phyloP scores from a whole-genome alignment of 2,888 invertebrate species.

The Pseudeuparius sepicola region DNA sequence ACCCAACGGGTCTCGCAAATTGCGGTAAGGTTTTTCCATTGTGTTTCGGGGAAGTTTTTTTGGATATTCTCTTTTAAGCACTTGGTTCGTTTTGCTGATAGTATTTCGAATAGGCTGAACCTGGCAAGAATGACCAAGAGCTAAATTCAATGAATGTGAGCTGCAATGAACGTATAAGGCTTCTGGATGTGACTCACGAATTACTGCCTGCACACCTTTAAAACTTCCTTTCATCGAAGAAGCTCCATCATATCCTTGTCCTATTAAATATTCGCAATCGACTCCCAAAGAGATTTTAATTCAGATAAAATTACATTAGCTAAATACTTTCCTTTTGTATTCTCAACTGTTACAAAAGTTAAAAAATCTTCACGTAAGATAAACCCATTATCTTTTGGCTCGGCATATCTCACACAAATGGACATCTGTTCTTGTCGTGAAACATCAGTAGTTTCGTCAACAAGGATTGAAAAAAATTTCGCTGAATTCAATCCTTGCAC shows the following conservation, averaged over 20 bases:
- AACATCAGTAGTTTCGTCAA: slow-evolving; percentile 9
- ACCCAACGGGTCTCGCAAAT: too few relatives aligned
- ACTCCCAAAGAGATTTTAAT: slow-evolving; percentile 17
- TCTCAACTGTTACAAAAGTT: slow-evolving; percentile 14
- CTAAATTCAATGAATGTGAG: slow-evolving; percentile 20
- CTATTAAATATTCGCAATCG: slow-evolving; percentile 13
- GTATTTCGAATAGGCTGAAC: slow-evolving; percentile 16
- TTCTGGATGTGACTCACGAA: slow-evolving; percentile 15
- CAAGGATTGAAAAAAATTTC: not conserved
- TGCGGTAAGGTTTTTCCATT: slow-evolving; percentile 16
- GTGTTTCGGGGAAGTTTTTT: too few relatives aligned
- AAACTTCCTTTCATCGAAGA: slow-evolving; percentile 17
- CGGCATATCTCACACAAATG: slow-evolving; percentile 9
- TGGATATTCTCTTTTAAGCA: slow-evolving; percentile 13
- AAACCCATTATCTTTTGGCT: slow-evolving; percentile 8
- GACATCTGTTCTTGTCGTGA: slow-evolving; percentile 8
- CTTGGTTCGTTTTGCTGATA: slow-evolving; percentile 16
- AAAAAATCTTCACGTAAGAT: slow-evolving; percentile 15
- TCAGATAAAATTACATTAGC: slow-evolving; percentile 16
- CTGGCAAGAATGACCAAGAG: slow-evolving; percentile 15
- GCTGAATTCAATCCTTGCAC: slow-evolving; percentile 1
- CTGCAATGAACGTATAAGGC: slow-evolving; percentile 19
- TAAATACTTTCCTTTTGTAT: slow-evolving; percentile 16
- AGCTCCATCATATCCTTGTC: slow-evolving; percentile 21
- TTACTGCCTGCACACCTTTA: slow-evolving; percentile 18